Evolutionary conservation across 2,888 invertebrate genomes (phyloP), one percentile per base, ranked within the genome.

Genomic region (Drosophila prostipennis): DNA sequence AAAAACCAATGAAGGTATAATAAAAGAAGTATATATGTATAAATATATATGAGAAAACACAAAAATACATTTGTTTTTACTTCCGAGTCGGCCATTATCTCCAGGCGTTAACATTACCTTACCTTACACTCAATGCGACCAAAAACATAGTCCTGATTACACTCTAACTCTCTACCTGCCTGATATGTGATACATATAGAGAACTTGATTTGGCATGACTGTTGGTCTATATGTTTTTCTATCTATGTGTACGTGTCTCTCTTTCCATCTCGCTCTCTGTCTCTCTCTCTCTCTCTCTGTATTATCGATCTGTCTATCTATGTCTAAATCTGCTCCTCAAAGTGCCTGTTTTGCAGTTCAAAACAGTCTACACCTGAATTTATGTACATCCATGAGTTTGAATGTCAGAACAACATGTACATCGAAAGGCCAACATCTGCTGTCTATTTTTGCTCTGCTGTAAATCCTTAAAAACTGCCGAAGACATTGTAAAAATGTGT

Each of bases 1-100:
- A 63, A 55, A 37, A 64, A 58, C n/a, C 26, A 45, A 55, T 57
- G 52, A 71, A 56, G 52, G 67, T 76, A 68, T 70, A 73, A 74
- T 76, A 70, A 75, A 70, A 53, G 45, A 79, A 74, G 77, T 86
- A 84, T 82, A 87, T 73, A 73, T 73, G 60, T 87, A 86, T 73
- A 73, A 60, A 86, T 84, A 79, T 85, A 81, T 81, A 85, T 77
- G 85, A 81, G 70, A 81, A 80, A 82, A 82, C 84, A 82, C 87
- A 80, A 86, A 65, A 65, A 74, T 77, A 76, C 80, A 76, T 78
- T 84, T 84, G 84, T 70, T 80, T 80, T 82, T 80, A 48, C 74
- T 82, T 80, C 54, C 70, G 59, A 80, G 87, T 68, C 56, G 63
- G 60, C 52, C 59, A 68, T 46, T 51, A 58, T 56, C 55, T 45